Evolutionary conservation across 2,888 invertebrate genomes (phyloP).

Genomic region (Cheilosia pagana): DNA sequence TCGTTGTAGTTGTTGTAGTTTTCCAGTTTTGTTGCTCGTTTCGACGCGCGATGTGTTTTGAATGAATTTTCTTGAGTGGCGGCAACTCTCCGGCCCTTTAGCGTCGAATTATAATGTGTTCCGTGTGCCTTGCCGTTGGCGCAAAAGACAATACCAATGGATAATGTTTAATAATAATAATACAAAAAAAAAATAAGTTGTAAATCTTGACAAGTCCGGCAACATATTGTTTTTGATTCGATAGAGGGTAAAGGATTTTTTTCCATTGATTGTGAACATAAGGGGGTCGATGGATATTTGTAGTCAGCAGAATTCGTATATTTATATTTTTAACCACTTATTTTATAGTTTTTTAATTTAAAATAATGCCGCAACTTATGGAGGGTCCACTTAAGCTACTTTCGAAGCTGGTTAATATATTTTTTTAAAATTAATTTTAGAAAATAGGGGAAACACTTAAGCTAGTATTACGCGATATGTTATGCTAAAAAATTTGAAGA

Average conservation of each 20-base stretch:
- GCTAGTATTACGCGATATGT: too few species aligned
- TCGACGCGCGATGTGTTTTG: conserved; percentile 54
- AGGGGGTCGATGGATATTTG: not conserved
- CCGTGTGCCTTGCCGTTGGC: conserved; percentile 55
- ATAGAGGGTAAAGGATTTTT: conserved; percentile 31
- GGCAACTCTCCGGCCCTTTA: conserved; percentile 67
- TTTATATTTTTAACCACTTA: too few species aligned
- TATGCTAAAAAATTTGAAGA: too few species aligned
- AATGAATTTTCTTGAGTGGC: conserved; percentile 76
- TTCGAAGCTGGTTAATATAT: too few species aligned
- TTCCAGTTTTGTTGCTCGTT: conserved; percentile 56
- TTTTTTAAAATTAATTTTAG: too few species aligned
- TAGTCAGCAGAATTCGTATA: too few species aligned
- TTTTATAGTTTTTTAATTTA: too few species aligned
- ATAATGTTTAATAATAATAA: conserved; percentile 38
- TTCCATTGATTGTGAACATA: not conserved
- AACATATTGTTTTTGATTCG: conserved; percentile 71
- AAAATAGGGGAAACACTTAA: too few species aligned
- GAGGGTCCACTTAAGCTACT: too few species aligned
- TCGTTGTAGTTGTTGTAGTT: conserved; percentile 56
- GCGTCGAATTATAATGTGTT: conserved; percentile 65
- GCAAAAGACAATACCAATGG: conserved; percentile 51
- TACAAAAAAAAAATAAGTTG: conserved; percentile 28
- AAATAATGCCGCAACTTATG: too few species aligned
- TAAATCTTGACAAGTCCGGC: conserved; percentile 67